Conservation (phyloP, 1,140 invertebrate genomes). For the Eubasilissa regina region DNA sequence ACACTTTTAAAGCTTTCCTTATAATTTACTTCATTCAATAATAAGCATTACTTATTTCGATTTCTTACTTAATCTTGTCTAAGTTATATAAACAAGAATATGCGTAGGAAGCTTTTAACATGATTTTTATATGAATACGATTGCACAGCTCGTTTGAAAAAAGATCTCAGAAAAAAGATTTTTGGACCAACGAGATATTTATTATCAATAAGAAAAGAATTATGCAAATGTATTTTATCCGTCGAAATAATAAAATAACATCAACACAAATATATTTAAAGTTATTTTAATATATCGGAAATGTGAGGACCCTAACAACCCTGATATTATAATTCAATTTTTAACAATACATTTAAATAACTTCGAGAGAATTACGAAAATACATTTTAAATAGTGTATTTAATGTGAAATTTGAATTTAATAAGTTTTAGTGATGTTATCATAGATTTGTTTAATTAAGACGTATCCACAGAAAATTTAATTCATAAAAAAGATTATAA, state of each 20-base stretch:
- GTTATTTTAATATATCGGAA: background rate
- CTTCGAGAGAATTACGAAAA: background rate
- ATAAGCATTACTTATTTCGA: background rate
- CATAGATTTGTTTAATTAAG: background rate
- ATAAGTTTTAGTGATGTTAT: background rate
- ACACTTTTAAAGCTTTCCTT: conserved; percentile 23
- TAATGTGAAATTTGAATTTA: background rate
- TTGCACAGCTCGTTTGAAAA: too few relatives aligned
- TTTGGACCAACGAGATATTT: background rate
- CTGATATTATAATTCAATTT: background rate
- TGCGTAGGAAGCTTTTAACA: background rate
- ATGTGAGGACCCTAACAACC: background rate
- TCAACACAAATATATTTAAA: background rate
- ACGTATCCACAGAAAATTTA: background rate
- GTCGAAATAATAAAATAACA: background rate
- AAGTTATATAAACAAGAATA: background rate
- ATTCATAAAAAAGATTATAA: background rate
- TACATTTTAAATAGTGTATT: background rate
- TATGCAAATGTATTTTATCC: background rate
- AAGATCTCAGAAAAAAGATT: too few relatives aligned
- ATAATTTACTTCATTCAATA: background rate
- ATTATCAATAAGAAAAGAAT: background rate
- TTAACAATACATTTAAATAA: background rate
- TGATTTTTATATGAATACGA: too few relatives aligned
- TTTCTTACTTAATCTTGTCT: background rate